phyloP scores from a whole-genome alignment of 2,797 vertebrate genomes.

The Pempheris klunzingeri region DNA sequence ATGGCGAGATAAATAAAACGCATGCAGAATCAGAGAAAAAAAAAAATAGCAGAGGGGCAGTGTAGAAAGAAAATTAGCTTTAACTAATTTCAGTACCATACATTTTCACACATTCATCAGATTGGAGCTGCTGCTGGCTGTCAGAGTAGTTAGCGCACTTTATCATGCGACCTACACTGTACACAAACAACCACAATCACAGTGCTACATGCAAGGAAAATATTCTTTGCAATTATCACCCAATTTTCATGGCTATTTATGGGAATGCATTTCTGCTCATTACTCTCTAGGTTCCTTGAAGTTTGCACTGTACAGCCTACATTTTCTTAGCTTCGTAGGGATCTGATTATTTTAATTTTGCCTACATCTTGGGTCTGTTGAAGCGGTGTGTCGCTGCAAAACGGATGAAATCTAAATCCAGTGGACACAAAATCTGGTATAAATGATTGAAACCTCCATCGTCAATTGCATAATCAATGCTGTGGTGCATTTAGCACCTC shows the following conservation, averaged over 20 bases:
- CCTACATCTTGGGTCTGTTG: slow-evolving; percentile 2
- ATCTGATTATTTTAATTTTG: slow-evolving; percentile 23
- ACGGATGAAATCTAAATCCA: slow-evolving; percentile 39
- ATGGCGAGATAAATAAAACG: slow-evolving; percentile 36
- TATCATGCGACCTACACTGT: slow-evolving; percentile 26
- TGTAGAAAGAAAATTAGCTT: slow-evolving; percentile 15
- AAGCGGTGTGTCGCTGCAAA: slow-evolving; percentile 14
- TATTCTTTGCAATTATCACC: slow-evolving; percentile 26
- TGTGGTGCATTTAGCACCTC: slow-evolving; percentile 43
- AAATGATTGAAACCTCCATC: slow-evolving; percentile 28
- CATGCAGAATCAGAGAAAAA: not conserved
- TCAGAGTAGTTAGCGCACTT: slow-evolving; percentile 24
- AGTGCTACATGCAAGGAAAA: slow-evolving; percentile 13
- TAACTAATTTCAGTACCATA: slow-evolving; percentile 35
- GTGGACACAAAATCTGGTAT: slow-evolving; percentile 39
- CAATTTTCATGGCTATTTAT: slow-evolving; percentile 36
- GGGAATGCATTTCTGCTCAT: slow-evolving; percentile 50
- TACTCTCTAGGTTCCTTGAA: slow-evolving; percentile 37
- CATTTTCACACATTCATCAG: slow-evolving; percentile 52
- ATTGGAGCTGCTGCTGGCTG: slow-evolving; percentile 37
- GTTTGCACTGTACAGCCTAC: slow-evolving; percentile 13
- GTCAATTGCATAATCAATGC: slow-evolving; percentile 41
- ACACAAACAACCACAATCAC: slow-evolving; percentile 39
- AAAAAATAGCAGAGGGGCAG: not conserved
- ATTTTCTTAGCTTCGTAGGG: slow-evolving; percentile 32